Evolutionary conservation across 2,113 vertebrate genomes (phyloP).

Genomic region (Podarcis muralis): DNA sequence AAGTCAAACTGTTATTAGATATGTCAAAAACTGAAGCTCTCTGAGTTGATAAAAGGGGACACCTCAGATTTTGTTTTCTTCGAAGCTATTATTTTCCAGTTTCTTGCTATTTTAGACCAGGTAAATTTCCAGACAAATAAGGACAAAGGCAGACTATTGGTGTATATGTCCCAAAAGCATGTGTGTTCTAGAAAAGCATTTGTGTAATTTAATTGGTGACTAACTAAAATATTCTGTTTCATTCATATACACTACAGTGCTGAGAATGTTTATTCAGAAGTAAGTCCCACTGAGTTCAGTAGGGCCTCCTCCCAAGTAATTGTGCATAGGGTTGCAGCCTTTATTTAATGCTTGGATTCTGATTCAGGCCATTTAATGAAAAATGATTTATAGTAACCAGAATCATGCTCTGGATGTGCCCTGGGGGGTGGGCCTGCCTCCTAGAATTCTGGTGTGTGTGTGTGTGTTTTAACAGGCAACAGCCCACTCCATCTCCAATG

Average conservation of each 20-base stretch:
- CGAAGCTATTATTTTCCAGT: slow-evolving; percentile 21
- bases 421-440: too few relatives aligned
- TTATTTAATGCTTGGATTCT: neutral
- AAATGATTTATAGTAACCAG: neutral
- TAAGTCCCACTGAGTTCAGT: neutral
- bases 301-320: neutral
- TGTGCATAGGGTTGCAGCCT: neutral
- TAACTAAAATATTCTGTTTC: neutral
- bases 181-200: neutral
- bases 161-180: neutral
- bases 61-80: slow-evolving; percentile 11
- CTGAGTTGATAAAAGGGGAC: slow-evolving; percentile 19
- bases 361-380: neutral
- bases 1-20: slow-evolving; percentile 41
- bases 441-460: neutral
- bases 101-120: slow-evolving; percentile 22
- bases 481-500: neutral
- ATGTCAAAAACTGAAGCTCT: slow-evolving; percentile 24
- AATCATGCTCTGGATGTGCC: too few relatives aligned
- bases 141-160: neutral
- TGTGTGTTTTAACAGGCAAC: neutral
- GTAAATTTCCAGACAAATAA: neutral
- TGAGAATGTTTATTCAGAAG: neutral
- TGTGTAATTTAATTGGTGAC: neutral
- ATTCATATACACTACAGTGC: neutral